Evolutionary conservation across 2,797 vertebrate species (phyloP), one percentile per base, ranked within the genome.

Genomic region (Lophius americanus): DNA sequence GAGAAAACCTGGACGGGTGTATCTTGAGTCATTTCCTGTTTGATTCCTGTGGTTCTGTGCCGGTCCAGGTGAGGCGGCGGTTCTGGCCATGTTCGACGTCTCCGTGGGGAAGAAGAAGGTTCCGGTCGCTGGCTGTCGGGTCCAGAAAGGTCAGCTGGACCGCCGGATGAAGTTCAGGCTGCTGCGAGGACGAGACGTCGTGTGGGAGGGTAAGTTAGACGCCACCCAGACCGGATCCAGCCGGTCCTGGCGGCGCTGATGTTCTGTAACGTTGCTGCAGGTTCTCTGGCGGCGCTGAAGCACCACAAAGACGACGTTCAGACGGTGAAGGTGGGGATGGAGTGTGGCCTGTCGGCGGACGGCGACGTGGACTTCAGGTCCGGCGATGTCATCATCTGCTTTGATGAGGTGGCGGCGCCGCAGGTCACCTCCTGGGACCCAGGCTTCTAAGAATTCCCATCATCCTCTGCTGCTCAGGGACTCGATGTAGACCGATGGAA

Each of bases 371-470:
- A 93, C n/a, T 93, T 97, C 82, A 78, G 9, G 54, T 44, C 89
- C 5, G 96, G 97, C 55, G 98, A 99, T 64, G 69, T 91, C 79
- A 82, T 99, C 0, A 13, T 95, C 54, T 99, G 98, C 76, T 96
- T 94, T 0, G 93, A 94, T 85, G 92, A 95, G 72, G 84, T 86
- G 42, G 84, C 94, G 38, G 43, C 80, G 0, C 81, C 66, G 1
- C 93, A 93, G 76, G 93, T 76, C 76, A 96, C 92, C 13, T 93
- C 94, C n/a, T 99, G 98, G 98, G 90, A 98, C 65, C 97, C 98
- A 0, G 96, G 96, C 61, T 98, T 98, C 92, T 98, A n/a, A 70
- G 33, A 32, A 9, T 12, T 4, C 56, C 60, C 68, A 64, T 57
- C 47, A 55, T 53, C 7, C 66, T 51, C 33, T 69, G 57, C 37